Evolutionary conservation across 2,797 vertebrate genomes (phyloP).

Genomic region (Microctenopoma stevenorrisi): DNA sequence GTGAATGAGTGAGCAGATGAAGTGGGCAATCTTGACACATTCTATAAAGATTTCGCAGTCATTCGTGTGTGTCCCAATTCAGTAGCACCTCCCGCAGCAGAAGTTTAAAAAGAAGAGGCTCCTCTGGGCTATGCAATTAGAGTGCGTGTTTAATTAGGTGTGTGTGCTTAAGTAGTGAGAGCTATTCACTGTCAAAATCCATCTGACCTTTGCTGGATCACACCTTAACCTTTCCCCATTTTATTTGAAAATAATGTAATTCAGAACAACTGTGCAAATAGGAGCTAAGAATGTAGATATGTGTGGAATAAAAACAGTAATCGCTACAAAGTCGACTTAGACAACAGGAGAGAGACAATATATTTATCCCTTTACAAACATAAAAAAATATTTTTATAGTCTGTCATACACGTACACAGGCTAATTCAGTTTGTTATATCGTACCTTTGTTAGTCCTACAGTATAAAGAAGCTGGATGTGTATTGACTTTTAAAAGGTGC

Average conservation of each 20-base stretch:
- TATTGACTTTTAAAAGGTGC: not conserved
- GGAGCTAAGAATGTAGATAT: too few species aligned
- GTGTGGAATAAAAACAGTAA: too few species aligned
- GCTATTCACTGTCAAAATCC: slow-evolving; percentile 61
- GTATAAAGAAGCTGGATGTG: not conserved
- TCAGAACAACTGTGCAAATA: not conserved
- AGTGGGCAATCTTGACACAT: slow-evolving; percentile 60
- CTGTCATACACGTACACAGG: not conserved
- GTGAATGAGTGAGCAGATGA: slow-evolving; percentile 62
- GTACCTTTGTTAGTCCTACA: not conserved
- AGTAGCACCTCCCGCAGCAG: slow-evolving; percentile 23
- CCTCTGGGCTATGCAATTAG: slow-evolving; percentile 62
- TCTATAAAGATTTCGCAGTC: slow-evolving; percentile 63
- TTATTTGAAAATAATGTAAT: slow-evolving; percentile 10
- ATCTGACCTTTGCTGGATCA: slow-evolving; percentile 60
- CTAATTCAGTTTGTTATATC: not conserved
- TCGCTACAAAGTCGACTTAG: too few species aligned
- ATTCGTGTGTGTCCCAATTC: slow-evolving; percentile 45
- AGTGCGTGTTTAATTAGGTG: slow-evolving; percentile 72
- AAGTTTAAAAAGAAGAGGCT: slow-evolving; percentile 32
- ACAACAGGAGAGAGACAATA: too few species aligned
- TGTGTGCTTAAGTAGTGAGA: slow-evolving; percentile 52
- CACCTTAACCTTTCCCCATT: slow-evolving; percentile 24
- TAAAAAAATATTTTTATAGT: too few species aligned
- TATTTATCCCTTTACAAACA: too few species aligned